Percentiles rank a stretch among this genome's conserved stretches.
phyloP scores from a whole-genome alignment of 2,888 invertebrate species.

The Auanema sp. region DNA sequence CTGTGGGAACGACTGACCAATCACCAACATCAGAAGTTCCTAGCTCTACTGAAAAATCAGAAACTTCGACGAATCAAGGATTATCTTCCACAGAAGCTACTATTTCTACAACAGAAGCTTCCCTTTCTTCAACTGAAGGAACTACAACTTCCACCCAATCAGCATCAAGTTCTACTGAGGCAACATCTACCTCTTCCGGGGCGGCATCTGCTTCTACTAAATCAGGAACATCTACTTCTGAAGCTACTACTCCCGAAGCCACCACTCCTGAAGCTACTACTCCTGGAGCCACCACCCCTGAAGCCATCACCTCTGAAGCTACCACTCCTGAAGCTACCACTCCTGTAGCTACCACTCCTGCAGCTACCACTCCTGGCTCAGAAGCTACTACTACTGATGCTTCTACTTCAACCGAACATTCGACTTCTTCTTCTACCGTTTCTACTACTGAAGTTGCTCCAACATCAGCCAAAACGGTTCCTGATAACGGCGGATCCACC shows the following conservation, averaged over 20 bases:
- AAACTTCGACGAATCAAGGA: neutral
- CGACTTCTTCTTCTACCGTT: neutral
- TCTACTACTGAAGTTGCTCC: slow-evolving; percentile 4
- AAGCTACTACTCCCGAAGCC: neutral
- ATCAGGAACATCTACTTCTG: slow-evolving; percentile 5
- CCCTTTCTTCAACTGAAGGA: neutral
- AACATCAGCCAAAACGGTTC: slow-evolving; percentile 4
- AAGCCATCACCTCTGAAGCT: neutral
- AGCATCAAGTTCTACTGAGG: slow-evolving; percentile 2
- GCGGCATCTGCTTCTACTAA: slow-evolving; percentile 3
- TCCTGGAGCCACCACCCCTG: neutral
- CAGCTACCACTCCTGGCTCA: slow-evolving; percentile 4
- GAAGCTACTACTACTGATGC: neutral
- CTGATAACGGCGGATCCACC: neutral
- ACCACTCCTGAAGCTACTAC: slow-evolving; percentile 3
- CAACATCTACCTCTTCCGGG: slow-evolving; percentile 4
- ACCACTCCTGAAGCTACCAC: slow-evolving; percentile 5
- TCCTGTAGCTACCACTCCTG: slow-evolving; percentile 5
- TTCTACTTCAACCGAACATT: neutral
- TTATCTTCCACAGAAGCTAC: slow-evolving; percentile 10
- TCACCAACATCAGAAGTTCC: neutral
- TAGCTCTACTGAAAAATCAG: neutral
- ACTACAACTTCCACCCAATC: slow-evolving; percentile 6
- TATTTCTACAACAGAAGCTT: neutral
- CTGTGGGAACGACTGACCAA: neutral